Evolutionary conservation across 2,113 vertebrate genomes (phyloP).

Genomic region (Cyprichromis sp.): DNA sequence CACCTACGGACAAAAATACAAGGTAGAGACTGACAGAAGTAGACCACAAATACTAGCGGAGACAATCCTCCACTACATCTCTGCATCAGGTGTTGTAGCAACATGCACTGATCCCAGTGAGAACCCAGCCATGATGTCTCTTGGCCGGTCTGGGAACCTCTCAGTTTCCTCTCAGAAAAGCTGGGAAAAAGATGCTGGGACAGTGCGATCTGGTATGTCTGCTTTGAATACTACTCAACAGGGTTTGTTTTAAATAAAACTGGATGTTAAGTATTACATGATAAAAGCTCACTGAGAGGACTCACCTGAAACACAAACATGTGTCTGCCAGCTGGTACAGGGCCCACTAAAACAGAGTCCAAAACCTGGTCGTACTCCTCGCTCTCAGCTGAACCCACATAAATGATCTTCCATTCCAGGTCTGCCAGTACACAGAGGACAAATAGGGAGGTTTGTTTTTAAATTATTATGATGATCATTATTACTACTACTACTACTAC

Average conservation of each 20-base stretch:
- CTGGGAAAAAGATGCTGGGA: background rate
- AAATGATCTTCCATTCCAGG: conserved; percentile 90
- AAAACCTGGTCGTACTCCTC: conserved; percentile 86
- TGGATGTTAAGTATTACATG: background rate
- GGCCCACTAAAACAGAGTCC: conserved; percentile 86
- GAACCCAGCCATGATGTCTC: background rate
- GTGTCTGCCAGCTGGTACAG: conserved; percentile 84
- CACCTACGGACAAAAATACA: background rate
- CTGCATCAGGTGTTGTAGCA: background rate
- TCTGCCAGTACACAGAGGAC: conserved; percentile 57
- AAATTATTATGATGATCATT: background rate
- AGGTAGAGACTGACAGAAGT: background rate
- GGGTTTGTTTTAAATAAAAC: background rate
- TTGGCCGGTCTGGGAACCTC: background rate
- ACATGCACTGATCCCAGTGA: background rate
- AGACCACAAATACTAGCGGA: background rate
- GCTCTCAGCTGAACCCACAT: conserved; percentile 87
- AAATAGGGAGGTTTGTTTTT: background rate
- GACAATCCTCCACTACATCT: background rate
- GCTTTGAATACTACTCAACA: background rate
- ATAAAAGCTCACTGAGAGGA: background rate
- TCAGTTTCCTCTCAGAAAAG: background rate
- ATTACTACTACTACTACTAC: background rate
- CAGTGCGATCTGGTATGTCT: background rate
- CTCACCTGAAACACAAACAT: conserved; percentile 91